Conservation (phyloP, 2,888 invertebrate genomes). For the Ophion ventricosus region DNA sequence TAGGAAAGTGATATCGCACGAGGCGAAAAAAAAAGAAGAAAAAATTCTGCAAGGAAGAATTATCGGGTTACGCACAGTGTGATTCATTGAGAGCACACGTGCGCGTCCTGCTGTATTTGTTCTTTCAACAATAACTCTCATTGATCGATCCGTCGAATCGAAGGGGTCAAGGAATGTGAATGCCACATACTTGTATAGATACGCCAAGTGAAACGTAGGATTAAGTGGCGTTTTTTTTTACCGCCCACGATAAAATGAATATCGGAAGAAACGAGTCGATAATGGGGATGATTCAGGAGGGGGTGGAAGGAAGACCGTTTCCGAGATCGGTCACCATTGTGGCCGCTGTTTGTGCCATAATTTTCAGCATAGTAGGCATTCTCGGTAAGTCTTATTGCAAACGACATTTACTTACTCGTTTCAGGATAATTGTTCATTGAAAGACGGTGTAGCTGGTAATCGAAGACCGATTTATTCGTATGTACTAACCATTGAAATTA, state of each 20-base stretch:
- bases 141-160: slow-evolving; percentile 55
- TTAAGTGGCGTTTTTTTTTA: slow-evolving; percentile 31
- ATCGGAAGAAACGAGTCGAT: slow-evolving; percentile 67
- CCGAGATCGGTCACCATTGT: slow-evolving; percentile 90
- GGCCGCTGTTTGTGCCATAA: slow-evolving; percentile 91
- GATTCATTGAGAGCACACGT: slow-evolving; percentile 62
- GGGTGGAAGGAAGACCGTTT: slow-evolving; percentile 82
- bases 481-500: not conserved
- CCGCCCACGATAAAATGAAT: slow-evolving; percentile 66
- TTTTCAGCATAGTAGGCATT: slow-evolving; percentile 91
- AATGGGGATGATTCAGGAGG: slow-evolving; percentile 58
- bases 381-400: slow-evolving; percentile 85
- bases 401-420: not conserved
- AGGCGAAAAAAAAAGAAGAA: slow-evolving; percentile 14
- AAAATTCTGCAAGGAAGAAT: slow-evolving; percentile 34
- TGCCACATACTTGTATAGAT: slow-evolving; percentile 7
- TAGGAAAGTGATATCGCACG: slow-evolving; percentile 3
- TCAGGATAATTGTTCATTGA: not conserved
- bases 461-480: not conserved
- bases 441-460: not conserved
- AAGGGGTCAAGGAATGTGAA: slow-evolving; percentile 41
- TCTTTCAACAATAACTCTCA: slow-evolving; percentile 65
- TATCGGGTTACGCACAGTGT: slow-evolving; percentile 50
- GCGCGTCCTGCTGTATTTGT: slow-evolving; percentile 58
- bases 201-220: slow-evolving; percentile 35